Base-by-base conservation (phyloP, 2,888 invertebrate species). In the Odontomyia ornata region DNA sequence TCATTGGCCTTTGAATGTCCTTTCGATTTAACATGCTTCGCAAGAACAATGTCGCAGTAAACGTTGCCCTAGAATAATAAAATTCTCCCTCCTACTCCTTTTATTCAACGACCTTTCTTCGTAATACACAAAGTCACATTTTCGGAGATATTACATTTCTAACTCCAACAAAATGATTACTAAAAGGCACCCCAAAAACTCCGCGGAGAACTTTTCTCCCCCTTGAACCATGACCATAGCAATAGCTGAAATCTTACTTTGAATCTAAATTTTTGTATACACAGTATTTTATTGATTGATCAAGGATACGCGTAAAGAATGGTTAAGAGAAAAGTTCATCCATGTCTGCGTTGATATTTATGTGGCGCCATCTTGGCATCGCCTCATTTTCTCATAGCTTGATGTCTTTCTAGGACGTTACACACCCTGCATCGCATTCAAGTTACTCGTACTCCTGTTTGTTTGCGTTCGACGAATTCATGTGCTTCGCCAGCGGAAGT, bases 341-440 rank as follows among this genome's bases (percentile, higher is more conserved):
- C 27, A 64, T 15, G 64, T 64, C 64, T 64, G 64, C 64, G 28
- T 30, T 7, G n/a, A 69, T 23, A 47, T 69, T 69, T 47, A 69
- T 23, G 11, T 69, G 69, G 69, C 69, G 69, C 69, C 69, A 47
- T 47, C 25, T 11, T 47, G 47, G n/a, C 28, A 23, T 30, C 30
- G 57, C 5, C 23, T 25, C 60, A 9, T 15, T 64, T 64, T 25
- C 60, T 9, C 60, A 30, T 28, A 64, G 15, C 5, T 4, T 30
- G 30, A 30, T 28, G 28, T 13, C 30, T 15, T 64, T 64, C 28
- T 15, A 64, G 30, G 64, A 30, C 23, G 25, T 60, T 25, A 25
- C 25, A 64, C 30, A 11, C 30, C 23, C 30, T 23, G n/a, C 64
- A 2, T 30, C 30, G 7, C 18, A 9, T 64, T 28, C 64, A 30